Evolutionary conservation across 1,140 invertebrate species (phyloP), one percentile per base, ranked within the genome.

Genomic region (Aphidius gifuensis): DNA sequence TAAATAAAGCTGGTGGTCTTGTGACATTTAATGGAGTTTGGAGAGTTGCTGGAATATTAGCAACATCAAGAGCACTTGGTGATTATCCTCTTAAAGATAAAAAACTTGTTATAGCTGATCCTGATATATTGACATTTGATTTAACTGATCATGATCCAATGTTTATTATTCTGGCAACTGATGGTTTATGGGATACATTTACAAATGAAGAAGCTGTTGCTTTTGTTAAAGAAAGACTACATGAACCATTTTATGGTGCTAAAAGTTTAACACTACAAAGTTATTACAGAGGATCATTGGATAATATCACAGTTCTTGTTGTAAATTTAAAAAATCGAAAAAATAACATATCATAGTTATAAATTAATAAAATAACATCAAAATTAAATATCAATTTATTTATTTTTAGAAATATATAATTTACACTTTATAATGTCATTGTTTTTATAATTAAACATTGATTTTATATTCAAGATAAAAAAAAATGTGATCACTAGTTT

Each of bases 171-270:
- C 80, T 98, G 32, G 96, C 96, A 9, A 92, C 94, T 4, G 96
- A 98, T 85, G 96, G 96, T 9, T 83, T 98, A 7, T 98, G 95
- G 95, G 96, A 98, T 79, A 94, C 92, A 40, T 96, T 97, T 73
- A 86, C 86, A 16, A 98, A 97, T 79, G 94, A 97, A 78, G 94
- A 97, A 78, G 95, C 94, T 51, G 88, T 96, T 9, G 87, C 89
- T 66, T 97, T 91, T 78, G 88, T 95, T 42, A 89, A 89, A 75
- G 87, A 92, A 68, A 85, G 89, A 65, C 83, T 96, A 21, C 84
- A 92, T 69, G 93, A 96, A 80, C 85, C 91, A 23, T 87, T 91
- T 76, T 92, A 85, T 82, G 94, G 94, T 59, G 94, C 95, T 45
- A 94, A 94, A 80, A 93, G 90, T 73, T 84, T 98, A 62, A 90